phyloP scores from a whole-genome alignment of 1,140 invertebrate species.

The Latrodectus geometricus region DNA sequence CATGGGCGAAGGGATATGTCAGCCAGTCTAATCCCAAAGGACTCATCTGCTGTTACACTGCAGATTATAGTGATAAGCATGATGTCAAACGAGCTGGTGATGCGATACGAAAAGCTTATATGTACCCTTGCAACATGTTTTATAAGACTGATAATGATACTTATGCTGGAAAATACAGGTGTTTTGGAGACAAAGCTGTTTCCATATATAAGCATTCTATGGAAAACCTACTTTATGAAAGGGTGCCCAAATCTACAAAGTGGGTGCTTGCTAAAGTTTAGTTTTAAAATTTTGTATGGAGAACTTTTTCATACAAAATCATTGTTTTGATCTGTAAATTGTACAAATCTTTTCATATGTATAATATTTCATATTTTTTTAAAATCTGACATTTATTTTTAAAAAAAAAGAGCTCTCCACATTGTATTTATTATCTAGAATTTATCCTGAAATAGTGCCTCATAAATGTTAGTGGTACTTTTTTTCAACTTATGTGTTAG shows the following conservation, averaged over 20 bases:
- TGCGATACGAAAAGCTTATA: slow-evolving; percentile 4
- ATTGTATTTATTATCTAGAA: no score
- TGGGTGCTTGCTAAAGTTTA: neutral
- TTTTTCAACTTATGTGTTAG: no score
- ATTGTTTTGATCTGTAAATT: no score
- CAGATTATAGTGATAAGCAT: neutral
- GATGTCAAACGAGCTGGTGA: slow-evolving; percentile 6
- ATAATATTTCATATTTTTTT: no score
- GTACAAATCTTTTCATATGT: no score
- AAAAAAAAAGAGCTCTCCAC: no score
- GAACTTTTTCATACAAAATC: no score
- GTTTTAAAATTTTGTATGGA: neutral
- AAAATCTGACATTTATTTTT: no score
- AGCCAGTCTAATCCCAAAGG: neutral
- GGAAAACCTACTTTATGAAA: slow-evolving; percentile 7
- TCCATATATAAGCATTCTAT: slow-evolving; percentile 29
- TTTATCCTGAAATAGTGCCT: no score
- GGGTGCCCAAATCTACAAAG: neutral
- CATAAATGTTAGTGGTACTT: no score
- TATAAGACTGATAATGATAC: slow-evolving; percentile 30
- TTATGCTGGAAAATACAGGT: neutral
- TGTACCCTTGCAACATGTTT: slow-evolving; percentile 3
- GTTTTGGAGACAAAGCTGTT: neutral
- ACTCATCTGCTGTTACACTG: slow-evolving; percentile 33
- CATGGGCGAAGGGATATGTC: neutral